Evolutionary conservation across 2,113 vertebrate species (phyloP).

Genomic region (Choloepus hoffmanni): DNA sequence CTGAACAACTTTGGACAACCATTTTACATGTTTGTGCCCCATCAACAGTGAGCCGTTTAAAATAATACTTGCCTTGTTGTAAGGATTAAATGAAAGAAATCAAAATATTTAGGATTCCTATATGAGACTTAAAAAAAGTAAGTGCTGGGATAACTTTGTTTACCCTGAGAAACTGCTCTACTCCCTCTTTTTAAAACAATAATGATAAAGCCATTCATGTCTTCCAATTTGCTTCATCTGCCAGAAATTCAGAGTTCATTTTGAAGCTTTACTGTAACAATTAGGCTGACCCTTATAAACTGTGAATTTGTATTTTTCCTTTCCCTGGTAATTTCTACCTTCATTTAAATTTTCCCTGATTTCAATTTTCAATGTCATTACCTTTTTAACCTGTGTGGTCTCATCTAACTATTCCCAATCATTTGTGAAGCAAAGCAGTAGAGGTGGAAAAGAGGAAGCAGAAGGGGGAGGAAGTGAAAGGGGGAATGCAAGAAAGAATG

Average conservation of each 20-base stretch:
- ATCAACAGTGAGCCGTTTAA: background rate
- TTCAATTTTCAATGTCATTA: background rate
- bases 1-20: background rate
- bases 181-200: background rate
- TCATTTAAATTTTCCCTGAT: background rate
- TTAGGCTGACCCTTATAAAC: background rate
- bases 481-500: background rate
- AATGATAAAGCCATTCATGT: background rate
- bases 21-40: background rate
- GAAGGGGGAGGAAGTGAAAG: too few relatives aligned
- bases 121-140: background rate
- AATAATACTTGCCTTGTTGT: background rate
- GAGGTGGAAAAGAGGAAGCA: background rate
- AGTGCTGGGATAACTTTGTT: background rate
- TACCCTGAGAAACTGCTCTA: background rate
- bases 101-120: background rate
- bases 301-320: background rate
- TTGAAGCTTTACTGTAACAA: background rate
- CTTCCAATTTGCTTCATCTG: background rate
- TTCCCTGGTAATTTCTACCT: background rate
- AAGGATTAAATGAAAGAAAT: background rate
- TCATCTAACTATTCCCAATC: background rate
- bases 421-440: background rate
- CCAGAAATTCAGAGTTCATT: background rate
- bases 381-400: background rate